Conservation (phyloP, 2,888 invertebrate species). For the Lycophotia porphyrea region DNA sequence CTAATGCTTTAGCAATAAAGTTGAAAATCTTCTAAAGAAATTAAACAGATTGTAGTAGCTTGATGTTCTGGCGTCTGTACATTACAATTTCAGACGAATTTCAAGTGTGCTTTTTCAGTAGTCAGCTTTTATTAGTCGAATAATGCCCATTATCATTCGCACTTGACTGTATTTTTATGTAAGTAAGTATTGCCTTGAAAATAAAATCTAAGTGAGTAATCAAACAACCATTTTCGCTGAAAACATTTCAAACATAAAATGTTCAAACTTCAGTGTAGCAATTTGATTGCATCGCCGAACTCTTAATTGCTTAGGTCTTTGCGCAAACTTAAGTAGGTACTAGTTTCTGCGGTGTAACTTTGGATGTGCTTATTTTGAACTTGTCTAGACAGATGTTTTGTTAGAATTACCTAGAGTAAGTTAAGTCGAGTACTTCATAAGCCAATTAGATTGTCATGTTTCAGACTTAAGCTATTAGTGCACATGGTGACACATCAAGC, state of each 20-base stretch:
- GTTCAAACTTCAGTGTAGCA: background rate
- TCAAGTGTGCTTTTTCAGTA: no score
- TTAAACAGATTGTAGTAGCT: no score
- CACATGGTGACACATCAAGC: no score
- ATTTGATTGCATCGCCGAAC: constrained; percentile 16
- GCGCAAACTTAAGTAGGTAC: constrained; percentile 9
- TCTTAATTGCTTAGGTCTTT: constrained; percentile 8
- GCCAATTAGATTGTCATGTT: background rate
- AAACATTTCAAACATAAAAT: constrained; percentile 25
- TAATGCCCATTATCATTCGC: no score
- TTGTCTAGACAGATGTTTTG: constrained; percentile 29
- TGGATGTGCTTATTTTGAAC: constrained; percentile 29
- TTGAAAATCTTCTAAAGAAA: no score
- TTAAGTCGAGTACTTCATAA: background rate
- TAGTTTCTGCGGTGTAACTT: constrained; percentile 33
- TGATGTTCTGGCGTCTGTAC: no score
- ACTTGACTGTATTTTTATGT: no score
- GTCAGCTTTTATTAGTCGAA: no score
- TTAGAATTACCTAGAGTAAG: background rate
- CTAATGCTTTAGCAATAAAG: no score
- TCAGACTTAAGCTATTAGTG: background rate
- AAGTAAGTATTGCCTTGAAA: background rate
- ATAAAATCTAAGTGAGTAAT: constrained; percentile 6
- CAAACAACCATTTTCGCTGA: background rate
- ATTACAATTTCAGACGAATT: no score